Evolutionary conservation across 1,140 invertebrate species (phyloP).

Genomic region (Neodiprion pinetum): DNA sequence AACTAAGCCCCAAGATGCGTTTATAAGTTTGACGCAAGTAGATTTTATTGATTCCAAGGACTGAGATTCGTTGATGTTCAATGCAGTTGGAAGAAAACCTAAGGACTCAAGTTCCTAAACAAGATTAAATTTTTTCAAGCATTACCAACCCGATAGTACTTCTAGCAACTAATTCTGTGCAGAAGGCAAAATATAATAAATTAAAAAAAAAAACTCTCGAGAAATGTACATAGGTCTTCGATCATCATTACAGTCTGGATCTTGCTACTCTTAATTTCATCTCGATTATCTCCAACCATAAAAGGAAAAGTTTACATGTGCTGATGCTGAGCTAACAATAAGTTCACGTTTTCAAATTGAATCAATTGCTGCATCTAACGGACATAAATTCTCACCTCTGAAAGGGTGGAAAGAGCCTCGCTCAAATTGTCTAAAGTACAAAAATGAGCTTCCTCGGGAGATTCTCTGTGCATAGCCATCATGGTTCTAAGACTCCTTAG

Average conservation of each 20-base stretch:
- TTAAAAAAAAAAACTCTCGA: background rate
- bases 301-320: background rate
- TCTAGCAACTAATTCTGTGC: background rate
- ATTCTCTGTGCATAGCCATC: constrained; percentile 21
- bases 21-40: constrained; percentile 31
- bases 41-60: constrained; percentile 25
- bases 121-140: background rate
- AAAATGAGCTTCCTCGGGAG: constrained; percentile 24
- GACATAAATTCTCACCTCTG: constrained; percentile 28
- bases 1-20: constrained; percentile 36
- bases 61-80: constrained; percentile 11
- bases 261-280: background rate
- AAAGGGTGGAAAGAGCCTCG: constrained; percentile 31
- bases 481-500: constrained; percentile 26
- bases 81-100: constrained; percentile 15
- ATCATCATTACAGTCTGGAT: background rate
- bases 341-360: background rate
- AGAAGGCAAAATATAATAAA: background rate
- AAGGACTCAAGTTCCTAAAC: constrained; percentile 39
- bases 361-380: too few species aligned
- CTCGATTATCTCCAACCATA: background rate
- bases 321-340: background rate
- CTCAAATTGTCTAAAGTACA: constrained; percentile 37
- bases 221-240: background rate
- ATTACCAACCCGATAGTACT: background rate